A percentile compares a stretch with the other conserved stretches of the same genome.
phyloP scores from a whole-genome alignment of 2,113 vertebrate genomes.

The Lepus timidus region DNA sequence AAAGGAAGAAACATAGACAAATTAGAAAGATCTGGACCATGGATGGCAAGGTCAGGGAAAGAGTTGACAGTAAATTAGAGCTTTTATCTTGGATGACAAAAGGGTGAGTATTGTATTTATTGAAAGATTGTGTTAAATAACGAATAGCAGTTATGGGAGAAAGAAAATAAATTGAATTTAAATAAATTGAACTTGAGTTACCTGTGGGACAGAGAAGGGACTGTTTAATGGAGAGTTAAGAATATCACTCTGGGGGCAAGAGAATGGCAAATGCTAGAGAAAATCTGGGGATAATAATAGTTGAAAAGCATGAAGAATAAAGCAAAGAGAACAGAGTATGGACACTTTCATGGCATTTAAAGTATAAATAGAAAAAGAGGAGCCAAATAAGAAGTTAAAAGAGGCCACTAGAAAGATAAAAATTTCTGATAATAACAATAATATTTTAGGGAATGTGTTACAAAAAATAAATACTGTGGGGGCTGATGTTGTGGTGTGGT shows the following conservation, averaged over 20 bases:
- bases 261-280: background rate
- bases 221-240: background rate
- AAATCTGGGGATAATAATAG: background rate
- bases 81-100: background rate
- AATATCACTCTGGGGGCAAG: background rate
- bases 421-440: background rate
- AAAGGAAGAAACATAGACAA: background rate
- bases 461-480: background rate
- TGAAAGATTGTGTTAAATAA: background rate
- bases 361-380: background rate
- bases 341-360: background rate
- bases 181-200: background rate
- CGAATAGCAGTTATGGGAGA: background rate
- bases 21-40: background rate
- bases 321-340: background rate
- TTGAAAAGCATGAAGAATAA: background rate
- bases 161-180: background rate
- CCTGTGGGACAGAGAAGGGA: background rate
- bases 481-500: too few species aligned
- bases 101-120: background rate
- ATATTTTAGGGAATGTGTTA: background rate
- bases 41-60: background rate
- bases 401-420: background rate
- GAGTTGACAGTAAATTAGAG: background rate
- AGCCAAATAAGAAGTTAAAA: background rate